Percentiles rank a stretch among this genome's conserved stretches.
phyloP scores from a whole-genome alignment of 1,140 invertebrate genomes.

The Manduca sexta region DNA sequence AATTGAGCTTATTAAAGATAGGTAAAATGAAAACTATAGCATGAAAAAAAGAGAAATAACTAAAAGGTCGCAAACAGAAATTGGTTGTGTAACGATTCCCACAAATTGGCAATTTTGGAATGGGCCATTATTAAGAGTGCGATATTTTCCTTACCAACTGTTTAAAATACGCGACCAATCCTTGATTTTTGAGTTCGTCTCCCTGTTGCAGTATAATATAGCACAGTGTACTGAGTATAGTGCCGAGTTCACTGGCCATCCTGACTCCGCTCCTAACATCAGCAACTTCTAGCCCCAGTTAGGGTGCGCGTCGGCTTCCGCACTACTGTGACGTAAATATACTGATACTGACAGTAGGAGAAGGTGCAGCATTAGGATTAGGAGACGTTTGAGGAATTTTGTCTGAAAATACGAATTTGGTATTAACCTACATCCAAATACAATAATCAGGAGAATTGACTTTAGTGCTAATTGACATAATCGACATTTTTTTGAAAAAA shows the following conservation, averaged over 20 bases:
- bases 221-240: conserved; percentile 87
- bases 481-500: too few relatives aligned
- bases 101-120: too few relatives aligned
- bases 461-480: too few relatives aligned
- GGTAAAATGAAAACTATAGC: too few relatives aligned
- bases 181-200: conserved; percentile 95
- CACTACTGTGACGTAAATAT: conserved; percentile 86
- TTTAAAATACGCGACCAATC: conserved; percentile 90
- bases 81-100: too few relatives aligned
- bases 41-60: too few relatives aligned
- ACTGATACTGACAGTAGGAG: conserved; percentile 91
- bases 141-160: conserved; percentile 86
- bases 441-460: too few relatives aligned
- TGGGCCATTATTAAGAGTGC: too few relatives aligned
- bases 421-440: neutral
- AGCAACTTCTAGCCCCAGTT: conserved; percentile 45
- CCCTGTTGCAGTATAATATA: conserved; percentile 95
- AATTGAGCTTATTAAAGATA: too few relatives aligned
- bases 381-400: conserved; percentile 93
- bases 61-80: too few relatives aligned
- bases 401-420: conserved; percentile 72
- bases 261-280: conserved; percentile 75
- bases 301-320: conserved; percentile 56
- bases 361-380: conserved; percentile 90
- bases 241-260: conserved; percentile 87